These are phyloP conservation scores for pig (Sus scrofa) DNA, from an alignment of 2,113 vertebrate species.

Conservation along the genomic window T2T-Sscrofa CM000814.6:68648001-68648500, in stretches of 20 bases:
- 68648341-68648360: not conserved
- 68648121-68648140: not conserved
- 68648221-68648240: not conserved
- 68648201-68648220: not conserved
- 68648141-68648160: slow-evolving; percentile 17
- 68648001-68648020: slow-evolving; percentile 7
- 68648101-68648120: slow-evolving; percentile 23
- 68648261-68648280: not conserved
- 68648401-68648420: not conserved
- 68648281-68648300: not conserved
- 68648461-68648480: not conserved
- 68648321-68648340: not conserved
- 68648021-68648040: not conserved
- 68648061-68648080: slow-evolving; percentile 3
- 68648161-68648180: slow-evolving; percentile 12
- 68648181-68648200: slow-evolving; percentile 32
- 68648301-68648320: not conserved
- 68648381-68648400: not conserved
- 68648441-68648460: not conserved
- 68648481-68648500: not conserved
- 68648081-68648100: slow-evolving; percentile 3
- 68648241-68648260: not conserved
- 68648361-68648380: not conserved
- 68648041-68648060: not conserved
- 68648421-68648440: not conserved